Evolutionary conservation across 2,113 vertebrate genomes (phyloP).

Genomic region (Actinemys pallida): DNA sequence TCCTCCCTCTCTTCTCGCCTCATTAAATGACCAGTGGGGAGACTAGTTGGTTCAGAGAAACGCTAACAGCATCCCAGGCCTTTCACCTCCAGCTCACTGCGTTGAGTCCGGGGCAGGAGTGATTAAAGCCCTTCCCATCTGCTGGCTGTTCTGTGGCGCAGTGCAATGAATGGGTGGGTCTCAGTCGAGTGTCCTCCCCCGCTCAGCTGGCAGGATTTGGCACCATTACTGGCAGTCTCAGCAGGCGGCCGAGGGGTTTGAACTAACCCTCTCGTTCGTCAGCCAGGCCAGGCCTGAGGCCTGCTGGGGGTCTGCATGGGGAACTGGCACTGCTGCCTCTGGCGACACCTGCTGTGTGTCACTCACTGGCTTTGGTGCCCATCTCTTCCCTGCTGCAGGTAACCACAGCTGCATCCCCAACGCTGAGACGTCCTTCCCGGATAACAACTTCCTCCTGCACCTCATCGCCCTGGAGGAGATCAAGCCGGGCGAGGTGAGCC

Average conservation of each 20-base stretch:
- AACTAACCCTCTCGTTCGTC: neutral
- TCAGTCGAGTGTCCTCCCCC: neutral
- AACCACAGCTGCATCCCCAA: slow-evolving; percentile 99
- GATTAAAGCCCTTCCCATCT: neutral
- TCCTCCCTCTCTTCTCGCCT: neutral
- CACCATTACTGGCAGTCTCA: neutral
- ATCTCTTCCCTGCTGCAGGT: slow-evolving; percentile 74
- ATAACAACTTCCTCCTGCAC: slow-evolving; percentile 96
- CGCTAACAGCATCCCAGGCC: neutral
- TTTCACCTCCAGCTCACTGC: neutral
- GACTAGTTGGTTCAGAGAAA: neutral
- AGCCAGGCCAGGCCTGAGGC: neutral
- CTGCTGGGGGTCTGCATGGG: neutral
- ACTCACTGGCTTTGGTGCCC: neutral
- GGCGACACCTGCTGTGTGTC: accelerated
- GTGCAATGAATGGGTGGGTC: neutral
- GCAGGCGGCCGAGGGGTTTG: neutral
- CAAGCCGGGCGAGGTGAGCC: slow-evolving; percentile 91
- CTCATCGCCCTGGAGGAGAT: slow-evolving; percentile 92
- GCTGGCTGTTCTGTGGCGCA: neutral
- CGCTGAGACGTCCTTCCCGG: slow-evolving; percentile 94
- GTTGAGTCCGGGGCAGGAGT: neutral
- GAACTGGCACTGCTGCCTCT: accelerated
- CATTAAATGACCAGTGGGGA: neutral
- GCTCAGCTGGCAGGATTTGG: neutral